Base-by-base conservation (phyloP, 2,888 invertebrate species). In the Drosophila nr. perissopoda region DNA sequence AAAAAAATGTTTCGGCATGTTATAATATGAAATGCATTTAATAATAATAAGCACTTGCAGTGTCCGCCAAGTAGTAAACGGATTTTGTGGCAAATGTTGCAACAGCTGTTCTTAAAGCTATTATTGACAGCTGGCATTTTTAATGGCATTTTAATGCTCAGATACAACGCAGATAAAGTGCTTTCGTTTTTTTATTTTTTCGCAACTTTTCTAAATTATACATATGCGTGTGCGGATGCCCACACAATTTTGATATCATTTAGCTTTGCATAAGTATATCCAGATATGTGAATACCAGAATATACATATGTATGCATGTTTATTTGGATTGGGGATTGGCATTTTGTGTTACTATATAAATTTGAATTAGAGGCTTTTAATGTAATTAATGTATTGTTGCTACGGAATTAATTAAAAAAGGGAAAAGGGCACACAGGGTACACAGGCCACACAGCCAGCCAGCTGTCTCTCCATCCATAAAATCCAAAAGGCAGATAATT, bases 101-200 rank as follows among this genome's bases (percentile, higher is more conserved):
- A 67, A 56, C 80, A 81, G 80, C 80, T 78, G 72, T 56, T 75
- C 51, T 53, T 38, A 6, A 54, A 59, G 42, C 66, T 57, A 82
- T 79, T 62, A 66, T 57, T 74, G 81, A 82, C 81, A 82, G 77
- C 80, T 82, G 82, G 72, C 72, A 54, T 74, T 82, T 76, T 77
- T 77, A 81, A 79, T 76, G 70, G 70, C 51, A 54, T 66, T 70
- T 67, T 78, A 66, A 70, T 75, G 79, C 61, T 66, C 51, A 49
- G 53, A 80, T 69, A 73, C 65, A 76, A 76, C 36, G 61, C 42
- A 70, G 74, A 74, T 70, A 61, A 71, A 66, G 68, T 63, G 69
- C 38, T 33, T 54, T 63, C 51, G 13, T 27, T 25, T 53, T 63
- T 49, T 67, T 53, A 56, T 40, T 49, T 67, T 42, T 64, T 63